Percentiles rank a stretch among this genome's conserved stretches.
Evolutionary conservation across 1,140 invertebrate species (phyloP).

Genomic region (Grapholita molesta): DNA sequence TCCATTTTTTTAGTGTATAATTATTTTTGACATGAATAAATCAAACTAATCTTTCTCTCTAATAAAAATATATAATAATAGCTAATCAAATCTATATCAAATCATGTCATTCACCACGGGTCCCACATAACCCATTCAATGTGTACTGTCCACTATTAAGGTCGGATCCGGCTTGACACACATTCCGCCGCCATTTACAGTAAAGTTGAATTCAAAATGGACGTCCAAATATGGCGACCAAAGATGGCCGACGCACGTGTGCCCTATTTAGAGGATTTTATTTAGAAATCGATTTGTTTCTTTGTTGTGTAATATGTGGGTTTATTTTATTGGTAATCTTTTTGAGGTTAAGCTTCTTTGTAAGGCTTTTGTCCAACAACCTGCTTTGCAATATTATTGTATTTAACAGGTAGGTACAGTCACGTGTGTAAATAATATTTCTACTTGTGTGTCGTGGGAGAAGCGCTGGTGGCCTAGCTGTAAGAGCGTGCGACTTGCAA

Average conservation of each 20-base stretch:
- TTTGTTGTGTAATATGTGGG: neutral
- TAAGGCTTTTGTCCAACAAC: neutral
- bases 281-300: neutral
- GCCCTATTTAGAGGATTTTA: slow-evolving; percentile 14
- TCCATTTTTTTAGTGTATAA: neutral
- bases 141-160: neutral
- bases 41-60: neutral
- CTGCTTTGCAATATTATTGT: neutral
- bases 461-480: too few relatives aligned
- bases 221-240: neutral
- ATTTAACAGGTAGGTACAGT: too few relatives aligned
- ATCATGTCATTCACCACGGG: neutral
- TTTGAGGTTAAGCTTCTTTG: neutral
- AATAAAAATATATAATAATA: neutral
- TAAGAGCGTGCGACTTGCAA: too few relatives aligned
- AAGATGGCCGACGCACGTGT: slow-evolving; percentile 19
- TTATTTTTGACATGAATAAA: neutral
- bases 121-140: neutral
- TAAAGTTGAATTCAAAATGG: neutral
- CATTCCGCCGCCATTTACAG: slow-evolving; percentile 3
- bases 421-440: too few relatives aligned
- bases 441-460: too few relatives aligned
- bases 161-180: slow-evolving; percentile 1
- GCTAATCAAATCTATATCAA: neutral
- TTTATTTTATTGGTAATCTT: neutral